Conservation (phyloP, 92 coral and sea anemone species). For the Epizoanthus scotinus region DNA sequence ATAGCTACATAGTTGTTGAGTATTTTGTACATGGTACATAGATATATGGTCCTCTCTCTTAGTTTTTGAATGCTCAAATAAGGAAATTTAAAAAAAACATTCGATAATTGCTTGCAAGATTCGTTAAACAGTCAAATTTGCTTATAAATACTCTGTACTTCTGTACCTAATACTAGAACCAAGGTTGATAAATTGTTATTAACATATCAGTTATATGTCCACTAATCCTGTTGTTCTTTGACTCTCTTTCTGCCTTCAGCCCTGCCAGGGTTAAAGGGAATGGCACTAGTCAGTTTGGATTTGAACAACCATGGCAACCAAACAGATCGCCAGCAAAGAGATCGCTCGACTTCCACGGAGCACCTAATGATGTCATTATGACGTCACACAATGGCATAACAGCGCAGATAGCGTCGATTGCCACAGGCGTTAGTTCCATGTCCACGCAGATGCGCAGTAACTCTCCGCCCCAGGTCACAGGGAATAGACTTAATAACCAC, state of each 20-base stretch:
- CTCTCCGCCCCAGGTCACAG: conserved; percentile 20
- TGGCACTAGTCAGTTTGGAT: conserved; percentile 93
- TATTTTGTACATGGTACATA: no score
- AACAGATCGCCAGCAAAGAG: conserved; percentile 77
- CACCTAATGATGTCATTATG: conserved; percentile 38
- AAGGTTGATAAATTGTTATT: no score
- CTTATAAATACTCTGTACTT: no score
- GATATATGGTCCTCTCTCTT: no score
- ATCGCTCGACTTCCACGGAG: conserved; percentile 49
- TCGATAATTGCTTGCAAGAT: no score
- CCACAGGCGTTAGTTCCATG: conserved; percentile 28
- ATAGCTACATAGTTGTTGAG: no score
- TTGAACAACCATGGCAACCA: conserved; percentile 96
- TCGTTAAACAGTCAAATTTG: no score
- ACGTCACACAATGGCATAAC: conserved; percentile 40
- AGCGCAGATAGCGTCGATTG: conserved; percentile 37
- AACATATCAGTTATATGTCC: neutral
- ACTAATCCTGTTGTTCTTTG: conserved; percentile 26
- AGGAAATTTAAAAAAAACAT: no score
- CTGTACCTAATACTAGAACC: no score
- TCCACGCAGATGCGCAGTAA: conserved; percentile 35
- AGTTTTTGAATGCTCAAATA: no score
- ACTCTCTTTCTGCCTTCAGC: conserved; percentile 64
- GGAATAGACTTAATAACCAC: conserved; percentile 21
- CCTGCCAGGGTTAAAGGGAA: conserved; percentile 95